Evolutionary conservation across 2,888 invertebrate species (phyloP).

Genomic region (Pseudococcus longispinus): DNA sequence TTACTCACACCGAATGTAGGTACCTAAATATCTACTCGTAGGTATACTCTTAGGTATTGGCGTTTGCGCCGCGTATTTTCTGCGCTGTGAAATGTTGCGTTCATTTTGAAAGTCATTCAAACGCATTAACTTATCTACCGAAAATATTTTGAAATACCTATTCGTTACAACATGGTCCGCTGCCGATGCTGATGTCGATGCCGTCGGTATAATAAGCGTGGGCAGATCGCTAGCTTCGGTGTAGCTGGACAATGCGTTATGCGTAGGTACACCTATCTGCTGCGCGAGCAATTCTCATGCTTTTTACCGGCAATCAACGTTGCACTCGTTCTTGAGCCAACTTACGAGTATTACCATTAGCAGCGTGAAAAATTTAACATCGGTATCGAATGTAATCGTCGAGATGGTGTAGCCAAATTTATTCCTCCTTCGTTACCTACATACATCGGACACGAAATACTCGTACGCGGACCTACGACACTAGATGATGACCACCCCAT

Average conservation of each 20-base stretch:
- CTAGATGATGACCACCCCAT: too few relatives aligned
- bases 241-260: background rate
- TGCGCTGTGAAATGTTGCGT: slow-evolving; percentile 25
- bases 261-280: background rate
- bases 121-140: slow-evolving; percentile 4
- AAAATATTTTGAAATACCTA: slow-evolving; percentile 38
- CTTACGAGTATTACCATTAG: too few relatives aligned
- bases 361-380: too few relatives aligned
- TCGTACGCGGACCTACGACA: too few relatives aligned
- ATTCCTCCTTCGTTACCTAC: too few relatives aligned
- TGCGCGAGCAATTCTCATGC: background rate
- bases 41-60: background rate
- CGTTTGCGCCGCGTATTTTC: background rate
- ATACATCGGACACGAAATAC: too few relatives aligned
- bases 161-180: background rate
- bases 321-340: background rate
- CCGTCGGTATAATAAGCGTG: background rate
- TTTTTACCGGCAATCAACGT: background rate
- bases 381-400: too few relatives aligned
- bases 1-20: background rate
- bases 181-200: background rate
- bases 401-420: too few relatives aligned
- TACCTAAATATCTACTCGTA: background rate
- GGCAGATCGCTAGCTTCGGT: background rate
- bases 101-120: slow-evolving; percentile 34